Evolutionary conservation across 2,113 vertebrate genomes (phyloP).

Genomic region (Solea senegalensis): DNA sequence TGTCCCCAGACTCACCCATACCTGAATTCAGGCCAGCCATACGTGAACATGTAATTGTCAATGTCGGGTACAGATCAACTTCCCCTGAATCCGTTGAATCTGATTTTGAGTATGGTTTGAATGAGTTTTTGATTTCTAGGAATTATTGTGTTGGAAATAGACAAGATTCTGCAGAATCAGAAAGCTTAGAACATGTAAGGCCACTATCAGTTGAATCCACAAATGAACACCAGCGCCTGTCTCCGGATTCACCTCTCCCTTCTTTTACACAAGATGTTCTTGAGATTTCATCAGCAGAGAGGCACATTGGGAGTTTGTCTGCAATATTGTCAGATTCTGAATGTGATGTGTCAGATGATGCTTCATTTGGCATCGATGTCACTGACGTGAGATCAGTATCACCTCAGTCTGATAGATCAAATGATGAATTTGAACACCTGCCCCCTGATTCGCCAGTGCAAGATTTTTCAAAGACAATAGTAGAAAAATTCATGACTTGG

Average conservation of each 20-base stretch:
- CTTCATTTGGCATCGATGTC: conserved; percentile 1
- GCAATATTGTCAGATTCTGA: conserved; percentile 34
- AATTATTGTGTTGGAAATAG: conserved; percentile 29
- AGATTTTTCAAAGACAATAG: conserved; percentile 29
- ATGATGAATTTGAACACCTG: conserved; percentile 19
- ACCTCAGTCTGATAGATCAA: conserved; percentile 41
- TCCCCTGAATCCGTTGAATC: conserved; percentile 63
- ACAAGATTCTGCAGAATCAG: conserved; percentile 61
- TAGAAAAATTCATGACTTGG: conserved; percentile 2
- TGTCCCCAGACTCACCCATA: conserved; percentile 66
- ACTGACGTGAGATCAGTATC: conserved; percentile 30
- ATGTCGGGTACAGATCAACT: conserved; percentile 49
- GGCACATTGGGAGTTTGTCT: conserved; percentile 1
- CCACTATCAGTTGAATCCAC: conserved; percentile 43
- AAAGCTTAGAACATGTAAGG: conserved; percentile 30
- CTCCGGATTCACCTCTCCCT: conserved; percentile 57
- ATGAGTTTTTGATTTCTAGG: conserved; percentile 31
- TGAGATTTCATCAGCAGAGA: conserved; percentile 8
- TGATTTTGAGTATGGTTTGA: conserved; percentile 56
- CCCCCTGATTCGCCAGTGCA: conserved; percentile 42
- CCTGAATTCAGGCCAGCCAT: conserved; percentile 39
- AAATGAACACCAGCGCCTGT: conserved; percentile 48
- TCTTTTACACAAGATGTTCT: conserved; percentile 37
- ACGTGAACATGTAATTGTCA: conserved; percentile 35
- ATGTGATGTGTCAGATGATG: conserved; percentile 10